phyloP scores from a whole-genome alignment of 2,113 vertebrate species.

The Datnioides undecimradiatus region DNA sequence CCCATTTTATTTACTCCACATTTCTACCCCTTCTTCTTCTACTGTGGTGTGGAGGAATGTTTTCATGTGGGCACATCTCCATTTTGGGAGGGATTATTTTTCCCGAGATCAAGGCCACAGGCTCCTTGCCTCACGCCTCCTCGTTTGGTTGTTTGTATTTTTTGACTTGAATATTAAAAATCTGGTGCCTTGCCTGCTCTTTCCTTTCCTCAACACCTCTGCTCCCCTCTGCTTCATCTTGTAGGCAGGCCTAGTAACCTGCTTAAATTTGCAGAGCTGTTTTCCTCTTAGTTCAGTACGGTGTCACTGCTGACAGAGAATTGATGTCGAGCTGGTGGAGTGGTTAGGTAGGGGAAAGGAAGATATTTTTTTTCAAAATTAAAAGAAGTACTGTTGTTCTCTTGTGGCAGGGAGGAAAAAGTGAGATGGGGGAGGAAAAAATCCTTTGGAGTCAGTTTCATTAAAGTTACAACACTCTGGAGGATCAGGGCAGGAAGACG shows the following conservation, averaged over 20 bases:
- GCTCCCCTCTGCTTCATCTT: background rate
- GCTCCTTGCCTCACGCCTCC: conserved; percentile 17
- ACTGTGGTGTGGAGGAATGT: background rate
- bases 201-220: background rate
- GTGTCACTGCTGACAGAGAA: conserved; percentile 26
- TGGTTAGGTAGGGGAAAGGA: background rate
- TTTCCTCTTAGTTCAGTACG: background rate
- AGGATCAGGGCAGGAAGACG: conserved; percentile 45
- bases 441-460: conserved; percentile 44
- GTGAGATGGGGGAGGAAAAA: background rate
- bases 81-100: conserved; percentile 37
- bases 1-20: conserved; percentile 23
- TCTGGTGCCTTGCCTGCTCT: background rate
- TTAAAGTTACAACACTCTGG: conserved; percentile 42
- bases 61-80: conserved; percentile 51
- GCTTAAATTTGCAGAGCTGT: conserved; percentile 20
- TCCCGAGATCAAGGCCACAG: conserved; percentile 32
- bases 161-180: conserved; percentile 55
- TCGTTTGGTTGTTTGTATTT: conserved; percentile 31
- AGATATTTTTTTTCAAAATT: background rate
- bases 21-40: conserved; percentile 19
- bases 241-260: background rate
- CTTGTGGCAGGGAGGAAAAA: conserved; percentile 25
- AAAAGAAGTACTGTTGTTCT: conserved; percentile 27
- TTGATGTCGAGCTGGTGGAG: background rate